Base-by-base conservation (phyloP, 2,888 invertebrate species). In the Pristionchus exspectatus region DNA sequence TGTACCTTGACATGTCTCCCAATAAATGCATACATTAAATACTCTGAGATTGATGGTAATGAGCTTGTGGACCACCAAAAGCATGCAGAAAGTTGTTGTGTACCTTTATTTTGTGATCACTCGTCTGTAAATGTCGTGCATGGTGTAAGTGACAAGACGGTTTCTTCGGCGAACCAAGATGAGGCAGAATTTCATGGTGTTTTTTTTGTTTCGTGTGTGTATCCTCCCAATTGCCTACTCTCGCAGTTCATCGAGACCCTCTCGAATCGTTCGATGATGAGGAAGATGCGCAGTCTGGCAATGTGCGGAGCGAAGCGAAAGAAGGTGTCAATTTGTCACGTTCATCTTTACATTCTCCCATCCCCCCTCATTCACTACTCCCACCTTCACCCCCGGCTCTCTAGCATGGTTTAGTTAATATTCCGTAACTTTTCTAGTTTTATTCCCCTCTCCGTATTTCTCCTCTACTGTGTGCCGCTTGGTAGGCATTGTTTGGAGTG, bases 271-370 rank as follows among this genome's bases (percentile, higher is more conserved):
- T 93, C 91, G 85, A 93, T 93, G 91, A 92, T 92, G n/a, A 91
- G 92, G 89, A 93, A 93, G 89, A 83, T 94, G 30, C 91, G 93
- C 69, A 91, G 89, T 74, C 90, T 94, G 90, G 93, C 93, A 92
- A 94, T 93, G 87, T 94, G 94, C 90, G 90, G 93, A 66, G 87
- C 69, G 2, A 90, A 87, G 66, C 90, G 84, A 33, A 63, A 92
- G 72, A 91, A 92, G 63, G 59, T 50, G 72, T 30, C 72, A 72
- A 24, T 72, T 72, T 72, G 33, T 30, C 30, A 72, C 30, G 30
- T 72, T 72, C 72, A 72, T 33, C 69, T 38, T 38, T 38, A 38
- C 38, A 38, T 38, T 38, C 38, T 38, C 38, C 38, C 38, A 38
- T 38, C 5, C 5, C 38, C n/a, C 38, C 38, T 38, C 38, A 38